These are phyloP conservation scores for Neria commutata DNA, from an alignment of 2,888 invertebrate species.

Conservation along the genomic window DNA sequence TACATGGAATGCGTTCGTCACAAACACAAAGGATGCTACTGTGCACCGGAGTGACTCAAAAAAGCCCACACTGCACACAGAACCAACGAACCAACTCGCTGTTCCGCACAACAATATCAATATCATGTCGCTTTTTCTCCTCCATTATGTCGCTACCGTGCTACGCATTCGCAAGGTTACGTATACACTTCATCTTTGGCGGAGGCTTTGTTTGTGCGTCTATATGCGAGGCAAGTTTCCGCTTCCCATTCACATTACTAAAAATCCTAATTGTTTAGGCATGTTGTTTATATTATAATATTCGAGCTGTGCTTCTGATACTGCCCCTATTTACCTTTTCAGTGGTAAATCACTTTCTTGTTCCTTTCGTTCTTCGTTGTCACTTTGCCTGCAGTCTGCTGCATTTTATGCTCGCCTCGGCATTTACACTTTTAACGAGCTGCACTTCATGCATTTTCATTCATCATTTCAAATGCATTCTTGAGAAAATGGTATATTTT, in stretches of 20 bases:
- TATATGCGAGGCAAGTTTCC: neutral
- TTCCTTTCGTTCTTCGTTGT: slow-evolving; percentile 32
- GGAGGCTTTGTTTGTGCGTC: slow-evolving; percentile 16
- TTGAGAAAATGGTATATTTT: too few species aligned
- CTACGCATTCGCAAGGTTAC: slow-evolving; percentile 63
- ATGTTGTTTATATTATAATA: slow-evolving; percentile 36
- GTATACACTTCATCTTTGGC: slow-evolving; percentile 36
- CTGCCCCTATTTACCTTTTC: slow-evolving; percentile 53
- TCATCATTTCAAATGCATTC: too few species aligned
- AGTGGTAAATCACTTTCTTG: slow-evolving; percentile 51
- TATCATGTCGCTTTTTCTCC: too few species aligned
- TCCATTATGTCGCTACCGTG: slow-evolving; percentile 58
- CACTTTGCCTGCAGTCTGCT: slow-evolving; percentile 13
- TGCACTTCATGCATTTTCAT: too few species aligned
- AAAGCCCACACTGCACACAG: neutral
- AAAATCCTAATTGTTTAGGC: slow-evolving; percentile 22
- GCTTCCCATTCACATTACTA: neutral
- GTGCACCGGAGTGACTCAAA: too few species aligned
- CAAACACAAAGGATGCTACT: neutral
- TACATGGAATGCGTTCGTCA: too few species aligned
- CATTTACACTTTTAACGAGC: slow-evolving; percentile 15
- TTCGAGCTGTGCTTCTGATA: slow-evolving; percentile 32
- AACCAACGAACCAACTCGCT: slow-evolving; percentile 24
- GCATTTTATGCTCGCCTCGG: slow-evolving; percentile 33
- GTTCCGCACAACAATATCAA: slow-evolving; percentile 14